Evolutionary conservation across 2,113 vertebrate species (phyloP).

Genomic region (Typhlomys cinereus): DNA sequence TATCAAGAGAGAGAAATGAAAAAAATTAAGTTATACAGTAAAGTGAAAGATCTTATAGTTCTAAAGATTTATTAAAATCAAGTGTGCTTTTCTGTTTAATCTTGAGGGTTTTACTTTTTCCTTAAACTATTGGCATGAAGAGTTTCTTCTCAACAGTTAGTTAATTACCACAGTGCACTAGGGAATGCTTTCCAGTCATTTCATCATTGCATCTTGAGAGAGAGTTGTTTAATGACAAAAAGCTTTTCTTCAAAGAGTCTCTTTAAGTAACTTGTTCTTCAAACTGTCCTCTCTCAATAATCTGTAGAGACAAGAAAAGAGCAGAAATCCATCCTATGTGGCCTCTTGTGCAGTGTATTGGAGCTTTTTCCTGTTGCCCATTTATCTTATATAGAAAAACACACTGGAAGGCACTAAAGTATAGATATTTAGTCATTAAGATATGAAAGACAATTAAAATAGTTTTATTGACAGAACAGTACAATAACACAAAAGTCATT

Average conservation of each 20-base stretch:
- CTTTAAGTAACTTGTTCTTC: background rate
- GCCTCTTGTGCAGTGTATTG: background rate
- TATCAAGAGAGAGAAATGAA: slow-evolving; percentile 17
- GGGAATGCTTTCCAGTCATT: slow-evolving; percentile 26
- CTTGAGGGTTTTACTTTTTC: slow-evolving; percentile 40
- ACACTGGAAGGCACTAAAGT: slow-evolving; percentile 25
- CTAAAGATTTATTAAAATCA: slow-evolving; percentile 64
- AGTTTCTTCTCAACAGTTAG: slow-evolving; percentile 46
- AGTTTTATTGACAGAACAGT: no score
- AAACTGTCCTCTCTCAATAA: background rate
- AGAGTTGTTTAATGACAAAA: slow-evolving; percentile 50
- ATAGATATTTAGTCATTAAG: background rate
- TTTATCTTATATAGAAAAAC: background rate
- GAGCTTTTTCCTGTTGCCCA: background rate
- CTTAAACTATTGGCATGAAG: slow-evolving; percentile 40
- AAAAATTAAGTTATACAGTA: slow-evolving; percentile 48
- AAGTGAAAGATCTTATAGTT: slow-evolving; percentile 25
- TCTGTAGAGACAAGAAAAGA: background rate
- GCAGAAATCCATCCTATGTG: background rate
- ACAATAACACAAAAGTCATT: slow-evolving; percentile 48
- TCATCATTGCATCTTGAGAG: slow-evolving; percentile 47
- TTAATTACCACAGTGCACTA: slow-evolving; percentile 39
- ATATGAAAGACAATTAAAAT: slow-evolving; percentile 26
- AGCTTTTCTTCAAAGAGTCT: background rate
- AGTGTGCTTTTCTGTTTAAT: slow-evolving; percentile 51